These are phyloP conservation scores for Arizona elegans DNA, from an alignment of 2,113 vertebrate species.

Conservation along the genomic window DNA sequence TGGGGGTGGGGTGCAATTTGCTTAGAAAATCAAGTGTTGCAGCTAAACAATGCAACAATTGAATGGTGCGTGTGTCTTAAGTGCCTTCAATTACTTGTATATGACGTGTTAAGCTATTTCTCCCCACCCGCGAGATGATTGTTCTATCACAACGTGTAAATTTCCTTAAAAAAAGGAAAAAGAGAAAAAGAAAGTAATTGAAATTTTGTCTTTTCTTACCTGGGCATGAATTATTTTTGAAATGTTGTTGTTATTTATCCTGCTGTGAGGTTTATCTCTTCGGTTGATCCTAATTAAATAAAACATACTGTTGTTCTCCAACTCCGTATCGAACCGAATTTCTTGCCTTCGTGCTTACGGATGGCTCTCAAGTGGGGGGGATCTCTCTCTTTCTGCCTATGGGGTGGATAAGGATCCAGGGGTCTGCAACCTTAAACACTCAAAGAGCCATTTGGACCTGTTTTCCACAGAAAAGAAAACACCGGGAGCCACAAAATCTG, in stretches of 20 bases:
- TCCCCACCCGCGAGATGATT: slow-evolving; percentile 39
- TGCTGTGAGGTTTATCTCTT: slow-evolving; percentile 76
- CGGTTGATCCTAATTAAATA: slow-evolving; percentile 76
- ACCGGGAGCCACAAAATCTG: too few relatives aligned
- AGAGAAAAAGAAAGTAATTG: slow-evolving; percentile 59
- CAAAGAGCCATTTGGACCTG: too few relatives aligned
- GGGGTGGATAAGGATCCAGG: background rate
- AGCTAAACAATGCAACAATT: slow-evolving; percentile 35
- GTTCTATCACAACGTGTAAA: slow-evolving; percentile 52
- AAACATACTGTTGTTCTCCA: slow-evolving; percentile 67
- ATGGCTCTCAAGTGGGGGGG: slow-evolving; percentile 34
- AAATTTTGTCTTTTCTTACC: slow-evolving; percentile 72
- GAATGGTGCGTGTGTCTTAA: slow-evolving; percentile 50
- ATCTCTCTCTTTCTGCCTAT: slow-evolving; percentile 26
- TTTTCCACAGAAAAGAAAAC: too few relatives aligned
- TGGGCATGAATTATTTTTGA: slow-evolving; percentile 72
- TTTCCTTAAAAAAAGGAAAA: slow-evolving; percentile 35
- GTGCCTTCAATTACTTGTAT: slow-evolving; percentile 55
- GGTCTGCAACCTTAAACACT: too few relatives aligned
- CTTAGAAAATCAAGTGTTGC: slow-evolving; percentile 31
- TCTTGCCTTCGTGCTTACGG: slow-evolving; percentile 66
- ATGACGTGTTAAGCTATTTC: slow-evolving; percentile 29
- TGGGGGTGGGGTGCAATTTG: slow-evolving; percentile 16
- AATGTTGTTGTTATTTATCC: slow-evolving; percentile 63
- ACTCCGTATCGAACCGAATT: slow-evolving; percentile 58